phyloP scores from a whole-genome alignment of 2,113 vertebrate genomes.

The Rhagologus leucostigma region DNA sequence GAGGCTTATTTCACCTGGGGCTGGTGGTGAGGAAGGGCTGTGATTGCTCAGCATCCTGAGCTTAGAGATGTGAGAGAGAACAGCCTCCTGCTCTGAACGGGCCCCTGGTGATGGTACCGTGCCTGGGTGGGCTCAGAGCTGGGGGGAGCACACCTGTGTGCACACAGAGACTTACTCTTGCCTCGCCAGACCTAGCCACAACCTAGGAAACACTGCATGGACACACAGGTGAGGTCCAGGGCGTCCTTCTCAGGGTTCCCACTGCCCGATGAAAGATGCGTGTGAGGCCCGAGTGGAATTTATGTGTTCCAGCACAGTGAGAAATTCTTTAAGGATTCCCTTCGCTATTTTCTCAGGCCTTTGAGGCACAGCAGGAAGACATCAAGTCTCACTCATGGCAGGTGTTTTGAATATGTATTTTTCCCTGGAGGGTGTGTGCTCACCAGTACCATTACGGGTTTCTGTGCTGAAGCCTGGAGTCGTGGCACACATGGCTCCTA shows the following conservation, averaged over 20 bases:
- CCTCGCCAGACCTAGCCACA: background rate
- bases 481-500: too few species aligned
- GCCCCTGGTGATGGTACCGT: fast-evolving
- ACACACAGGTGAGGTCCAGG: background rate
- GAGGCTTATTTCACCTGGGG: background rate
- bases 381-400: background rate
- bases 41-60: background rate
- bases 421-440: background rate
- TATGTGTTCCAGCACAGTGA: background rate
- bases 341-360: background rate
- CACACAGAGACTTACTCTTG: background rate
- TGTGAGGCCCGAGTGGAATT: fast-evolving
- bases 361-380: background rate
- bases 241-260: background rate
- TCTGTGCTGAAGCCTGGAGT: background rate
- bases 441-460: fast-evolving
- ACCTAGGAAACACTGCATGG: fast-evolving
- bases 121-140: background rate
- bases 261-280: fast-evolving
- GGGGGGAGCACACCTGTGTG: background rate
- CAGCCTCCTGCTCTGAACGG: fast-evolving
- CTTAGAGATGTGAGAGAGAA: background rate
- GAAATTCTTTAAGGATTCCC: background rate
- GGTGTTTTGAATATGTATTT: background rate
- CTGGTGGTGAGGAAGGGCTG: background rate